phyloP scores from a whole-genome alignment of 92 coral and sea anemone genomes.

The Scolanthus callimorphus region DNA sequence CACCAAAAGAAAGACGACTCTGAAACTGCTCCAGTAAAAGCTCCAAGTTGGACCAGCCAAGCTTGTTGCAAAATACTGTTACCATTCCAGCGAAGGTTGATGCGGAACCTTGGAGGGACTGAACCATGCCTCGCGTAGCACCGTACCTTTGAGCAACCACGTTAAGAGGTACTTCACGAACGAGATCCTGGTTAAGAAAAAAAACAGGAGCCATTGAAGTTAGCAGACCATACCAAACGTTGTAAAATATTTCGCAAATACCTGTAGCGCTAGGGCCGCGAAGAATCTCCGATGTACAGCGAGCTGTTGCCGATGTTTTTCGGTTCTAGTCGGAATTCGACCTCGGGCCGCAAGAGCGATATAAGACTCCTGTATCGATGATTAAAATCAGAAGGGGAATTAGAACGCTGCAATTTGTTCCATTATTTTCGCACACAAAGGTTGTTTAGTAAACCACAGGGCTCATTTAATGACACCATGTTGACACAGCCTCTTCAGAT shows the following conservation, averaged over 20 bases:
- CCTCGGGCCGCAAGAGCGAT: constrained; percentile 88
- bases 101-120: constrained; percentile 91
- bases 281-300: constrained; percentile 93
- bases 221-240: no score
- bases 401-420: no score
- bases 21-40: constrained; percentile 90
- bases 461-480: no score
- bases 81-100: constrained; percentile 99
- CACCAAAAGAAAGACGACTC: constrained; percentile 91
- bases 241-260: no score
- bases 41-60: constrained; percentile 92
- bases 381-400: no score
- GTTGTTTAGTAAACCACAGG: no score
- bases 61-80: constrained; percentile 90
- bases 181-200: constrained; percentile 51
- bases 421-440: no score
- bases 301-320: constrained; percentile 77
- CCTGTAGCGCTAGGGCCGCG: constrained; percentile 89
- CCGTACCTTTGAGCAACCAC: constrained; percentile 89
- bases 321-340: constrained; percentile 84
- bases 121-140: constrained; percentile 95
- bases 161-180: constrained; percentile 84
- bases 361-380: constrained; percentile 77
- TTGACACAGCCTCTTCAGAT: no score
- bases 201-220: neutral